Conservation (phyloP, 2,113 vertebrate genomes). For the Oryzias javanicus region DNA sequence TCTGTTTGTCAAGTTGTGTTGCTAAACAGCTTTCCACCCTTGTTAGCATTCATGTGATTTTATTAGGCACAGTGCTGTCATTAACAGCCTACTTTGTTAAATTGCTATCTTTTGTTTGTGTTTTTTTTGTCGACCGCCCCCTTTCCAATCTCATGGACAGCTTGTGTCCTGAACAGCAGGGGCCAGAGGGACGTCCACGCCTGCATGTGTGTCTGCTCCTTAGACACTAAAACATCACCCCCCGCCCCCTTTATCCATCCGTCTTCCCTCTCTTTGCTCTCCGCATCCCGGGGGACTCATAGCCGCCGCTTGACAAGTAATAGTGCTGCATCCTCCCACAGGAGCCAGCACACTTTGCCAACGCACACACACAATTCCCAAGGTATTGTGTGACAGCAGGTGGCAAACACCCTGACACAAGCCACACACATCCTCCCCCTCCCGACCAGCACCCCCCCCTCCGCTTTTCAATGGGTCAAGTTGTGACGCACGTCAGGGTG, state of each 20-base stretch:
- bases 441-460: slow-evolving; percentile 19
- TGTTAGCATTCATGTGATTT: slow-evolving; percentile 42
- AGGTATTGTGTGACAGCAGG: slow-evolving; percentile 75
- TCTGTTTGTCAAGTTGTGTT: slow-evolving; percentile 2
- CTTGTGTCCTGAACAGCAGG: slow-evolving; percentile 70
- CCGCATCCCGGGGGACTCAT: slow-evolving; percentile 61
- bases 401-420: slow-evolving; percentile 73
- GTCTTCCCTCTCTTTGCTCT: slow-evolving; percentile 50
- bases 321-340: slow-evolving; percentile 69
- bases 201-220: slow-evolving; percentile 43
- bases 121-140: slow-evolving; percentile 50
- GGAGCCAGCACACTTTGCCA: slow-evolving; percentile 39
- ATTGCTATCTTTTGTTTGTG: slow-evolving; percentile 70
- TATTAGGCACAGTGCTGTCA: slow-evolving; percentile 57
- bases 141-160: slow-evolving; percentile 54
- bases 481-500: slow-evolving; percentile 59
- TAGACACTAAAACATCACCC: slow-evolving; percentile 50
- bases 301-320: slow-evolving; percentile 74
- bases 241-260: slow-evolving; percentile 26
- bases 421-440: slow-evolving; percentile 25
- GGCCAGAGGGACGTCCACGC: slow-evolving; percentile 54
- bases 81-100: slow-evolving; percentile 76
- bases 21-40: slow-evolving; percentile 29
- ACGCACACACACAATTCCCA: slow-evolving; percentile 66
- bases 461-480: slow-evolving; percentile 45